Evolutionary conservation across 2,797 vertebrate genomes (phyloP).

Genomic region (Takifugu ocellatus): DNA sequence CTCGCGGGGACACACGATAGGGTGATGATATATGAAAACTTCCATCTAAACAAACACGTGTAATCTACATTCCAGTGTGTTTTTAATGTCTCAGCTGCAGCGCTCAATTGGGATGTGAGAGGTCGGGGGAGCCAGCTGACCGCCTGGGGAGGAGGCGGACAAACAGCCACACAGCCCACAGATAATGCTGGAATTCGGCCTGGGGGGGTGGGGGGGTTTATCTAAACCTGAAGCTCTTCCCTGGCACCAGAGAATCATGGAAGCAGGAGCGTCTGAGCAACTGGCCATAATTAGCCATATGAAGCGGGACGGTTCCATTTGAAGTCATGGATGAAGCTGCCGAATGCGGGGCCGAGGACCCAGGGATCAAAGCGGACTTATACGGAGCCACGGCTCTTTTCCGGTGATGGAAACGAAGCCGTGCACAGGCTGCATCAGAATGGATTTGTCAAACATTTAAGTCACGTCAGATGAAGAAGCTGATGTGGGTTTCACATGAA

Average conservation of each 20-base stretch:
- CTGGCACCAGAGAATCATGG: slow-evolving; percentile 61
- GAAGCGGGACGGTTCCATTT: slow-evolving; percentile 63
- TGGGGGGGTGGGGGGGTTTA: slow-evolving; percentile 45
- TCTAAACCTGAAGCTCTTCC: slow-evolving; percentile 71
- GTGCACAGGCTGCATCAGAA: slow-evolving; percentile 22
- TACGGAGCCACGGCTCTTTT: slow-evolving; percentile 38
- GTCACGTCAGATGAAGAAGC: slow-evolving; percentile 23
- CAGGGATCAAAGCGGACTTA: slow-evolving; percentile 59
- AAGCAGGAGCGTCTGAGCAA: slow-evolving; percentile 53
- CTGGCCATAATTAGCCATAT: slow-evolving; percentile 75
- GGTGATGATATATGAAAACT: slow-evolving; percentile 50
- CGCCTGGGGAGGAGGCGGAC: slow-evolving; percentile 18
- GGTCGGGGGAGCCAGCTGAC: slow-evolving; percentile 29
- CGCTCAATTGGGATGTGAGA: slow-evolving; percentile 30
- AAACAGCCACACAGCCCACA: slow-evolving; percentile 45
- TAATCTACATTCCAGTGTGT: slow-evolving; percentile 53
- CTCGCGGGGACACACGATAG: slow-evolving; percentile 17
- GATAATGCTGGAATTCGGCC: slow-evolving; percentile 73
- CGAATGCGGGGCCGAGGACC: slow-evolving; percentile 9
- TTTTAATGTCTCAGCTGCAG: slow-evolving; percentile 36
- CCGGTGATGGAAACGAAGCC: slow-evolving; percentile 38
- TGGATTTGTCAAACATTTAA: slow-evolving; percentile 40
- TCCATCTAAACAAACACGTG: slow-evolving; percentile 38
- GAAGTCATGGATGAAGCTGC: slow-evolving; percentile 62
- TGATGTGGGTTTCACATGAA: slow-evolving; percentile 7